Percentiles rank a stretch among this genome's conserved stretches.
Conservation (phyloP, 2,888 invertebrate genomes). For the Perizoma flavofasciatum region DNA sequence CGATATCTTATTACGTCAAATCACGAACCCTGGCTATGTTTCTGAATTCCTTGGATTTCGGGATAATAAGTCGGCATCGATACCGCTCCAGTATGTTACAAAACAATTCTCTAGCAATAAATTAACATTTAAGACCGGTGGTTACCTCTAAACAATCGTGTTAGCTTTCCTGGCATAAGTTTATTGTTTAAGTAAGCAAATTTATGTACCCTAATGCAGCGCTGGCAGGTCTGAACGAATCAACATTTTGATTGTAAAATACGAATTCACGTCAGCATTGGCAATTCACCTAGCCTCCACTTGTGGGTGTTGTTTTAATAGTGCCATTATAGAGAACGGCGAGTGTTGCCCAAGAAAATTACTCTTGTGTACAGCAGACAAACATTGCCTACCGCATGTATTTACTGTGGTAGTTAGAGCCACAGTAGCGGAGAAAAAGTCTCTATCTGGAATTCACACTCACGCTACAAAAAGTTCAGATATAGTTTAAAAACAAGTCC, state of each 20-base stretch:
- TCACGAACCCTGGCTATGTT: conserved; percentile 66
- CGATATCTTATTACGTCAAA: conserved; percentile 64
- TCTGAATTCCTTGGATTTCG: conserved; percentile 51
- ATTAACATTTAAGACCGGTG: conserved; percentile 64
- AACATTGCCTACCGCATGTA: conserved; percentile 54
- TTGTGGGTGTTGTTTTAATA: conserved; percentile 81
- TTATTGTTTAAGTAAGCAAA: conserved; percentile 74
- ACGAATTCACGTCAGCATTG: conserved; percentile 73
- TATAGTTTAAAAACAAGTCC: conserved; percentile 5
- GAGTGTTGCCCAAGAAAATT: conserved; percentile 76
- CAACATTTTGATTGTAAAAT: conserved; percentile 78
- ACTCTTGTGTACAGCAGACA: conserved; percentile 59
- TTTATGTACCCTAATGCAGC: conserved; percentile 74
- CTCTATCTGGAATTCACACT: conserved; percentile 28
- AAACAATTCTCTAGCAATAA: conserved; percentile 55
- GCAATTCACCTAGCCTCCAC: conserved; percentile 68
- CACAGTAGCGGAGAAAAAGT: conserved; percentile 36
- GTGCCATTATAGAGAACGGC: conserved; percentile 73
- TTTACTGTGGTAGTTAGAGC: conserved; percentile 57
- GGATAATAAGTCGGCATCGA: conserved; percentile 38
- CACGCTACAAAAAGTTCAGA: conserved; percentile 16
- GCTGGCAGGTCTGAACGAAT: conserved; percentile 74
- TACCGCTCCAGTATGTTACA: conserved; percentile 42
- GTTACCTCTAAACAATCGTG: conserved; percentile 64
- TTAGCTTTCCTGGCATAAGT: conserved; percentile 64